Evolutionary conservation across 2,888 invertebrate genomes (phyloP), one percentile per base, ranked within the genome.

Genomic region (Villa cingulata): DNA sequence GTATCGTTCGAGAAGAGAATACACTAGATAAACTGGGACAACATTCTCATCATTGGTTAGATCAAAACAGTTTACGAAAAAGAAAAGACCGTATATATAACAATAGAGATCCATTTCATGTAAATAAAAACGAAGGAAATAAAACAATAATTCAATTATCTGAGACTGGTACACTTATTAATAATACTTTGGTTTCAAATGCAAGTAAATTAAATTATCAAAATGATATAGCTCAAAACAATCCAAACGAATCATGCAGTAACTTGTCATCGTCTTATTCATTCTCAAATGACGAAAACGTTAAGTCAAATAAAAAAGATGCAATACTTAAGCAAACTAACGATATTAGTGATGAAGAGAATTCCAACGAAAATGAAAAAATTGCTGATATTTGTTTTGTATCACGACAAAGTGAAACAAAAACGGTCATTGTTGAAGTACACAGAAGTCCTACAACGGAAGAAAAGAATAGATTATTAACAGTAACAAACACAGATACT

Each of bases 391-490:
- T 69, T 52, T 67, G 70, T 49, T 61, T 70, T 59, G 65, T 67
- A 19, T 65, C 69, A 37, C 67, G 69, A 50, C 72, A 70, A 51
- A 67, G 61, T 45, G 74, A 75, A 55, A 72, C 70, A 51, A 83
- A 83, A 65, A 81, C 80, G 18, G 79, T 84, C 48, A 78, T 81
- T 20, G 85, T 84, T 10, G 85, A 86, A 65, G 83, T 85, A n/a
- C 85, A 85, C 62, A 73, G 76, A 56, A 73, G 69, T 56, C 68
- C 70, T 45, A 40, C 53, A 34, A 37, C 34, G 20, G 40, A 43
- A 18, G 45, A 52, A 48, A 5, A 39, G 29, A 46, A 49, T n/a
- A 37, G 27, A 29, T 48, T 18, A 7, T 19, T 51, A 53, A 48
- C 51, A 55, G 29, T 59, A 54, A 54, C 20, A 7, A 19, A 43